Conservation (phyloP, 2,113 vertebrate genomes). For the Corythoichthys intestinalis region DNA sequence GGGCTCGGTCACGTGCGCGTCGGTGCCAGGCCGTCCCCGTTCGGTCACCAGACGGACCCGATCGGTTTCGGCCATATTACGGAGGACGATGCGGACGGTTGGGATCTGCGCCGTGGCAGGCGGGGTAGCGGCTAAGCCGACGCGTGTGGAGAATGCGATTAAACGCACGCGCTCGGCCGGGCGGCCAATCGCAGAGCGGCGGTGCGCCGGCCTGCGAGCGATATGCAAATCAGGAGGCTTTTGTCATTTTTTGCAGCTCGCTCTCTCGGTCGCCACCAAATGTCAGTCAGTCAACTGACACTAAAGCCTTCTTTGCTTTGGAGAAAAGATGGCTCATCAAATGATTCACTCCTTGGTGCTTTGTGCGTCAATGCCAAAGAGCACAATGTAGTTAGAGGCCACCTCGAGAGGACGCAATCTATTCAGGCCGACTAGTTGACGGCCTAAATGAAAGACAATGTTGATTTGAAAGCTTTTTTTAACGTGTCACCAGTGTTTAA, state of each 20-base stretch:
- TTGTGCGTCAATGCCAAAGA: neutral
- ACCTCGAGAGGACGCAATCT: neutral
- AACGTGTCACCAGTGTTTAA: no score
- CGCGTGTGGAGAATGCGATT: slow-evolving; percentile 43
- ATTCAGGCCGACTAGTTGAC: neutral
- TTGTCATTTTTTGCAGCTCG: slow-evolving; percentile 50
- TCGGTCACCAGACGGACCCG: neutral
- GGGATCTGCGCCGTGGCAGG: neutral
- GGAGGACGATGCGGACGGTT: neutral
- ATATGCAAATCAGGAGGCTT: slow-evolving; percentile 49
- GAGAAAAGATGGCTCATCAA: neutral
- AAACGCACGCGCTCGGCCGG: slow-evolving; percentile 10
- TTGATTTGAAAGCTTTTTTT: neutral
- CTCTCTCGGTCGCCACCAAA: slow-evolving; percentile 6
- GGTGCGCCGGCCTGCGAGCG: slow-evolving; percentile 30
- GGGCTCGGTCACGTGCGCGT: neutral
- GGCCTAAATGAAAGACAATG: neutral
- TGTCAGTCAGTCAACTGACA: neutral
- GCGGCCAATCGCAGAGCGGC: slow-evolving; percentile 43
- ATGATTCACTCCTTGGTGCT: neutral
- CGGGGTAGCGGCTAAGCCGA: slow-evolving; percentile 3
- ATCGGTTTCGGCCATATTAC: no score
- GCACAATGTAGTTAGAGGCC: neutral
- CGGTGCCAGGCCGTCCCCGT: neutral
- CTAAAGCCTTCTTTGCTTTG: neutral